Conservation (phyloP, 2,888 invertebrate species). For the Scotopteryx bipunctaria region DNA sequence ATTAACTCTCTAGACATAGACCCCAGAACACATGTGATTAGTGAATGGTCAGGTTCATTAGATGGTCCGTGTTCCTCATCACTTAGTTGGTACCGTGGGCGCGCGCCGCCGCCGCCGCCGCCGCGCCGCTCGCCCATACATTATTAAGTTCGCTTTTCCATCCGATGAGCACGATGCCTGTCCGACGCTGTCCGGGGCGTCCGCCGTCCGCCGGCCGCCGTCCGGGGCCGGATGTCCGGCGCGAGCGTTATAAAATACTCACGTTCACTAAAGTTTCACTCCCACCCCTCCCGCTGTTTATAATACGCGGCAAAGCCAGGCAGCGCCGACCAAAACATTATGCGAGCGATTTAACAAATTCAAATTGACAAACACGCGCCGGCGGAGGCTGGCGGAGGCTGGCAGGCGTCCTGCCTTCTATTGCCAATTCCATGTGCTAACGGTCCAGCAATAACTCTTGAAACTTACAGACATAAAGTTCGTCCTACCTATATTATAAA, state of each 20-base stretch:
- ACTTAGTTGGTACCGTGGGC: not conserved
- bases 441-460: too few species aligned
- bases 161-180: conserved; percentile 17
- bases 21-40: not conserved
- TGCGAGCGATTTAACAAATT: too few species aligned
- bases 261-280: not conserved
- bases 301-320: too few species aligned
- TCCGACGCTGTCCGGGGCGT: conserved; percentile 3
- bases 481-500: too few species aligned
- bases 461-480: too few species aligned
- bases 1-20: not conserved
- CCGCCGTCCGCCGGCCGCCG: conserved; percentile 4
- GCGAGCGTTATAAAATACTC: not conserved
- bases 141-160: conserved; percentile 20
- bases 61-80: conserved; percentile 6
- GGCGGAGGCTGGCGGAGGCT: too few species aligned
- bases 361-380: too few species aligned
- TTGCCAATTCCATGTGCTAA: too few species aligned
- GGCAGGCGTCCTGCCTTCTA: too few species aligned
- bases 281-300: too few species aligned
- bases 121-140: conserved; percentile 4
- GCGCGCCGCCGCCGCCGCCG: not conserved
- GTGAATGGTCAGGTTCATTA: not conserved
- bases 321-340: too few species aligned
- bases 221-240: not conserved